Percentiles rank a stretch among this genome's conserved stretches.
Evolutionary conservation across 2,113 vertebrate species (phyloP).

Genomic region (Cryptomyrus ogoouensis): DNA sequence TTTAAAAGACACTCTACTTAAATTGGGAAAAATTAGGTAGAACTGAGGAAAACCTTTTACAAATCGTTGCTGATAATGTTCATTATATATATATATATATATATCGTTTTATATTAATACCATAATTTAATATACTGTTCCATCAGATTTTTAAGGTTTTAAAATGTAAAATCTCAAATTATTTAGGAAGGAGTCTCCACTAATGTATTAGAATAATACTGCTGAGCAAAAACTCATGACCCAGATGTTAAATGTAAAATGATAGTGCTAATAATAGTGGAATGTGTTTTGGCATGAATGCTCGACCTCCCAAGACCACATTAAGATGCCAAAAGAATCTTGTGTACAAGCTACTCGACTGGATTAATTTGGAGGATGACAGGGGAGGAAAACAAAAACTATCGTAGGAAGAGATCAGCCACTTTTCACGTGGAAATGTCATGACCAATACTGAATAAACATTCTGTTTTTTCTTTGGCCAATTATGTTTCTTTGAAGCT

Average conservation of each 20-base stretch:
- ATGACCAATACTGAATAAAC: not conserved
- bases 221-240: conserved; percentile 37
- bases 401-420: not conserved
- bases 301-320: conserved; percentile 34
- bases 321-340: conserved; percentile 44
- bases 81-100: too few relatives aligned
- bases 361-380: conserved; percentile 29
- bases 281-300: conserved; percentile 44
- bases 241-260: conserved; percentile 59
- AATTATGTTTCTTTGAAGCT: conserved; percentile 25
- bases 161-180: not conserved
- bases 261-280: conserved; percentile 54
- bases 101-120: too few relatives aligned
- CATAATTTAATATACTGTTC: not conserved
- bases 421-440: conserved; percentile 15
- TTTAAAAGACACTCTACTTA: not conserved
- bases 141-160: not conserved
- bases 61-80: not conserved
- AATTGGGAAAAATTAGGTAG: not conserved
- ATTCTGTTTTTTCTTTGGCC: conserved; percentile 12
- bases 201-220: conserved; percentile 24
- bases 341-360: conserved; percentile 11
- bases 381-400: not conserved
- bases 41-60: not conserved
- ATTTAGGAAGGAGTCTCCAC: conserved; percentile 4